Percentiles rank a stretch among this genome's conserved stretches.
Evolutionary conservation across 2,888 invertebrate species (phyloP).

Genomic region (Trissolcus japonicus): DNA sequence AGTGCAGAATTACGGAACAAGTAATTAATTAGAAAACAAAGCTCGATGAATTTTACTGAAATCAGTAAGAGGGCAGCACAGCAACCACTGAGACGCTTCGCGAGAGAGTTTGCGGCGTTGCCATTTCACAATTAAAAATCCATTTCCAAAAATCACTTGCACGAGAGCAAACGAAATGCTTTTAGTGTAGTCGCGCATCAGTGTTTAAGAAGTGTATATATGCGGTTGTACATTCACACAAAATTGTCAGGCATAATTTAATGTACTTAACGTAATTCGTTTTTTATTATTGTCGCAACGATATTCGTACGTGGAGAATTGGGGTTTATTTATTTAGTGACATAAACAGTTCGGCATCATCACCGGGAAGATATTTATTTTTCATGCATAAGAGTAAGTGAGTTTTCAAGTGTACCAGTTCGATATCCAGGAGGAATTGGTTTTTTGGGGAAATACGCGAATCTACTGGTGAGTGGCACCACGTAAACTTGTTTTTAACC

Average conservation of each 20-base stretch:
- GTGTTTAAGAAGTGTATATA: conserved; percentile 16
- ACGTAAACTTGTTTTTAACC: background rate
- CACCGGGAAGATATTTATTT: background rate
- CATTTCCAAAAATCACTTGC: conserved; percentile 12
- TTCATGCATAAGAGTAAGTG: background rate
- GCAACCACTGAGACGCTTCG: background rate
- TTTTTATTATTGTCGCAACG: background rate
- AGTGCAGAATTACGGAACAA: conserved; percentile 8
- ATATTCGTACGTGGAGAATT: background rate
- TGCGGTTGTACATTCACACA: conserved; percentile 9
- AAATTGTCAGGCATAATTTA: background rate
- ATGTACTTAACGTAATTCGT: conserved; percentile 6
- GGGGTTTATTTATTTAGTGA: conserved; percentile 2
- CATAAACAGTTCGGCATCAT: conserved; percentile 1
- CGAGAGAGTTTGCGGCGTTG: conserved; percentile 8
- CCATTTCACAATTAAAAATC: conserved; percentile 13
- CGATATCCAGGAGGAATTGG: background rate
- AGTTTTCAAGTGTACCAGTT: background rate
- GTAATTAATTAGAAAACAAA: conserved; percentile 8
- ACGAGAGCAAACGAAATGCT: conserved; percentile 15
- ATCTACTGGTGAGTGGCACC: background rate
- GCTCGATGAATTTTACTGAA: background rate
- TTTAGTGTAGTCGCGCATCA: conserved; percentile 14
- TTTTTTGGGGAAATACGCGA: background rate
- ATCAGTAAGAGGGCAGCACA: conserved; percentile 25